A percentile compares a stretch with the other conserved stretches of the same genome.
These are phyloP conservation scores for Aplocera efformata DNA, from an alignment of 2,888 invertebrate species.

Conservation along the genomic window DNA sequence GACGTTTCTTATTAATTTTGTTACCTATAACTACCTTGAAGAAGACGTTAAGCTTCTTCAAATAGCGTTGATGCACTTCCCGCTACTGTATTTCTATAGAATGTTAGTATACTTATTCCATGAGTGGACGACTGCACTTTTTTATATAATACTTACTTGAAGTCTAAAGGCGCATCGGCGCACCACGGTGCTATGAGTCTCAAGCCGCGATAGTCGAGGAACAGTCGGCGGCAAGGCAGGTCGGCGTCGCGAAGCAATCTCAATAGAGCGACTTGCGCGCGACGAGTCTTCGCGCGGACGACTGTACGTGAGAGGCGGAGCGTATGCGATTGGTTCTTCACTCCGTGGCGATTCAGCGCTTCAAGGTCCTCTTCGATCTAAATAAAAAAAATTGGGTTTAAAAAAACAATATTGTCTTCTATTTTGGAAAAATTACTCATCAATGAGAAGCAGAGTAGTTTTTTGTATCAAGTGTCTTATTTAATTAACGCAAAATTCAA, in stretches of 20 bases:
- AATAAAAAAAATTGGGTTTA: neutral
- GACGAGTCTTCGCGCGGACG: constrained; percentile 92
- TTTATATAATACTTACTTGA: constrained; percentile 58
- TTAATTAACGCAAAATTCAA: too few species aligned
- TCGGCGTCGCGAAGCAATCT: constrained; percentile 89
- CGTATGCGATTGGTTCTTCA: constrained; percentile 95
- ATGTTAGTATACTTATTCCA: too few species aligned
- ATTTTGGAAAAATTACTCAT: neutral
- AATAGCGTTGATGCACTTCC: too few species aligned
- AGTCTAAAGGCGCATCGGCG: constrained; percentile 83
- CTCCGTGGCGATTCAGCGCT: constrained; percentile 86
- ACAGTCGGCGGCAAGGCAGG: constrained; percentile 90
- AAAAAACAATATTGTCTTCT: neutral
- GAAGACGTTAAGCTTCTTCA: too few species aligned
- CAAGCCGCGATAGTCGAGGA: constrained; percentile 96
- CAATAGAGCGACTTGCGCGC: constrained; percentile 87
- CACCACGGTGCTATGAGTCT: constrained; percentile 96
- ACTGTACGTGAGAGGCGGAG: constrained; percentile 93
- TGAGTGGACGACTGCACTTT: too few species aligned
- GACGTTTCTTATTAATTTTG: too few species aligned
- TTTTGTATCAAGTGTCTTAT: too few species aligned
- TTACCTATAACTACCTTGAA: too few species aligned
- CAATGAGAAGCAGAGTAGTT: neutral
- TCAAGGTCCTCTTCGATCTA: constrained; percentile 94
- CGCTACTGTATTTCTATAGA: too few species aligned